phyloP scores from a whole-genome alignment of 2,113 vertebrate genomes.

The Platysternon megacephalum region DNA sequence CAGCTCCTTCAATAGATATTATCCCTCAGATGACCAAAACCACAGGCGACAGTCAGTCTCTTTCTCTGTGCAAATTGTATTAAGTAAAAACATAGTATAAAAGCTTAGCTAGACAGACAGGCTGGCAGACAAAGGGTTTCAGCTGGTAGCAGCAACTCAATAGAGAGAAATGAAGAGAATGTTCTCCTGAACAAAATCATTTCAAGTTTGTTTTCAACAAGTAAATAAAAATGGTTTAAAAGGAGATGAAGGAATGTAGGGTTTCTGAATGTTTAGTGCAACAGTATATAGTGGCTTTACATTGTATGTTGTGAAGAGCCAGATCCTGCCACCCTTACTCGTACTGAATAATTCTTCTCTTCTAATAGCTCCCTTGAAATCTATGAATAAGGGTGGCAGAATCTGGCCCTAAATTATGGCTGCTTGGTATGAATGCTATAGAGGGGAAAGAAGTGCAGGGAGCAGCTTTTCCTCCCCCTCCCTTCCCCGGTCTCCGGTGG shows the following conservation, averaged over 20 bases:
- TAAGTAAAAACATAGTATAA: not conserved
- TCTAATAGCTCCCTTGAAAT: not conserved
- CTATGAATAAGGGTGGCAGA: accelerated
- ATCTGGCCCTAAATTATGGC: not conserved
- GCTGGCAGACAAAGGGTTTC: not conserved
- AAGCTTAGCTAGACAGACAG: not conserved
- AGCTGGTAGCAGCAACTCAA: not conserved
- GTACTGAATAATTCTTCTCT: not conserved
- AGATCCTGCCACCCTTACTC: not conserved
- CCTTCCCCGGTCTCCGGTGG: not conserved
- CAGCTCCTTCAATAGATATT: constrained; percentile 12
- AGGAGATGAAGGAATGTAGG: not conserved
- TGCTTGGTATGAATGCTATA: not conserved
- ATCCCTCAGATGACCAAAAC: not conserved
- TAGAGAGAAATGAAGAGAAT: not conserved
- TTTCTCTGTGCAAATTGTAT: not conserved
- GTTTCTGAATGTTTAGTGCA: not conserved
- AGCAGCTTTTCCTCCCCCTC: not conserved
- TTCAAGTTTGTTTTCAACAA: not conserved
- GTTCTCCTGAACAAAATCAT: not conserved
- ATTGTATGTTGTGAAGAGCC: not conserved
- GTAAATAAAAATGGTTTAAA: not conserved
- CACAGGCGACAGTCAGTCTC: not conserved
- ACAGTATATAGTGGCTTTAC: not conserved
- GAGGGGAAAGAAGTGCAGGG: not conserved